Evolutionary conservation across 1,140 invertebrate genomes (phyloP), one percentile per base, ranked within the genome.

Genomic region (Drosophila sulfurigaster): DNA sequence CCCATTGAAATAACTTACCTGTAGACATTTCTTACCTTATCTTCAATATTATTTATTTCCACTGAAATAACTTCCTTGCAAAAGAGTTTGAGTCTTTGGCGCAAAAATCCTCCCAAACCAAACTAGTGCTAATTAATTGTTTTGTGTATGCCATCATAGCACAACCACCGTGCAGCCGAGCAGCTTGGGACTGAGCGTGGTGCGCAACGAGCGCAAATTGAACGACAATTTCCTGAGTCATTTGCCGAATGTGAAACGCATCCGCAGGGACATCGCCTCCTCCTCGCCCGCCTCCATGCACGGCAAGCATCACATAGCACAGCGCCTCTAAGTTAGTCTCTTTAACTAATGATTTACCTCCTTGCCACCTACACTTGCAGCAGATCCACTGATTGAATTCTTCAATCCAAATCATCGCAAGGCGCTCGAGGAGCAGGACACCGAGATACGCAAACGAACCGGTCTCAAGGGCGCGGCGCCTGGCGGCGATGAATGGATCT

Each of bases 401-500:
- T 95, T 95, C 83, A 94, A 95, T 78, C 95, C 95, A 1, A 95
- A 95, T 91, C 93, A 95, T 79, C 92, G 94, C 58, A 89, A 93
- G 2, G 94, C 94, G n/a, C 82, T 95, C 1, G 95, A 95, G 67
- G 94, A 95, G 68, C 95, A 95, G 65, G 95, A 95, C 67, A 93
- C 94, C 7, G 93, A 94, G 16, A 93, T 94, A 63, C 94, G 94
- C 86, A 93, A 93, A 56, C 93, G 92, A 28, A 94, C 93, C 0
- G 94, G 94, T 0, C 91, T 93, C 1, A 95, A 95, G 73, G 94
- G 94, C 0, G 93, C 94, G 0, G 94, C 95, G 0, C 94, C 95
- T 0, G 95, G 94, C 15, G 95, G 94, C 11, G 95, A 96, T 78
- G 94, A 95, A 32, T 96, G 96, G 96, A 95, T 96, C 67, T 97